phyloP scores from a whole-genome alignment of 1,140 invertebrate genomes.

The Formica selysi region DNA sequence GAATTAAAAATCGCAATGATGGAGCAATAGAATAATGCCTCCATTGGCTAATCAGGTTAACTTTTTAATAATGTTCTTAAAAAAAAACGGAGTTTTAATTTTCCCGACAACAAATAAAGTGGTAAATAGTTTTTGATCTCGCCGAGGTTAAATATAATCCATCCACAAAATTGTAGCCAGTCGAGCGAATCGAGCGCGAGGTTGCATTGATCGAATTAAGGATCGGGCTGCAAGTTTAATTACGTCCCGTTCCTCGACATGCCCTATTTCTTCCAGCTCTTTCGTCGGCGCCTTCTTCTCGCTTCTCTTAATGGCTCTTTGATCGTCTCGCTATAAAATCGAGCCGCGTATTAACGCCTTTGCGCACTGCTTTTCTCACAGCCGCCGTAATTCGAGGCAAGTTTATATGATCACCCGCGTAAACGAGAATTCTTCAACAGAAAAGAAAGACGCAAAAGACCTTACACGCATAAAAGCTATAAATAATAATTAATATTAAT shows the following conservation, averaged over 20 bases:
- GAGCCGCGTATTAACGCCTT: slow-evolving; percentile 45
- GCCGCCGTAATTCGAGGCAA: slow-evolving; percentile 35
- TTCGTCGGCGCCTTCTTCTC: slow-evolving; percentile 49
- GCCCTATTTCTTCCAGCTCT: slow-evolving; percentile 54
- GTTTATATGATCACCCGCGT: slow-evolving; percentile 36
- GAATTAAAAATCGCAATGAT: not conserved
- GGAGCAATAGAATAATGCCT: not conserved
- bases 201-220: slow-evolving; percentile 70
- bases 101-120: not conserved
- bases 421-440: slow-evolving; percentile 27
- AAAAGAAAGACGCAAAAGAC: not conserved
- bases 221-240: slow-evolving; percentile 63
- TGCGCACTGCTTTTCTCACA: slow-evolving; percentile 45
- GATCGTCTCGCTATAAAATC: slow-evolving; percentile 58
- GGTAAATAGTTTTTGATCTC: not conserved
- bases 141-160: slow-evolving; percentile 7
- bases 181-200: slow-evolving; percentile 52
- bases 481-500: slow-evolving; percentile 2
- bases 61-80: slow-evolving; percentile 1
- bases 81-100: not conserved
- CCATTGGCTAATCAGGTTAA: not conserved
- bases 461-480: not conserved
- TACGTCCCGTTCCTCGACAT: slow-evolving; percentile 41
- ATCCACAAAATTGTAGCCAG: slow-evolving; percentile 66
- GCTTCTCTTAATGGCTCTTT: slow-evolving; percentile 56